phyloP scores from a whole-genome alignment of 1,140 invertebrate genomes.

The Drosophila leontia region DNA sequence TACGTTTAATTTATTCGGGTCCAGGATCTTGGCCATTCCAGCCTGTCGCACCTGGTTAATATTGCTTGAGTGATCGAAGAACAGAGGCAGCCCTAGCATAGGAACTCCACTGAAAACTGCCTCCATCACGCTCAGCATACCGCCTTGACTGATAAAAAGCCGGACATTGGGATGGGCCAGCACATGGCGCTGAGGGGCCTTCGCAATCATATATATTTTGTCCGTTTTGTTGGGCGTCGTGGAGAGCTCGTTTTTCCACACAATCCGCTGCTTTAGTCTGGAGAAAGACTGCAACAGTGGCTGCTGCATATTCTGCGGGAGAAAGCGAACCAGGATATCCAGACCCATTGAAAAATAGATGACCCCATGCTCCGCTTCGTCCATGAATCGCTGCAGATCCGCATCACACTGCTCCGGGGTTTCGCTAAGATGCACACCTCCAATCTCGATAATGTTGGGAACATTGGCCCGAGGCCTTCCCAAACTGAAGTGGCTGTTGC shows the following conservation, averaged over 20 bases:
- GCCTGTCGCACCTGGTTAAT: constrained; percentile 68
- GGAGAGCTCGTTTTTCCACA: constrained; percentile 55
- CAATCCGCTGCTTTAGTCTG: constrained; percentile 76
- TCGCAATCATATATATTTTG: constrained; percentile 88
- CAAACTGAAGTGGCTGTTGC: constrained; percentile 67
- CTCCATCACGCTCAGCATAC: constrained; percentile 53
- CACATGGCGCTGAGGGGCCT: constrained; percentile 85
- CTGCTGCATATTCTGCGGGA: constrained; percentile 85
- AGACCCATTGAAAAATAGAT: constrained; percentile 88
- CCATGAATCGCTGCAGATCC: constrained; percentile 85
- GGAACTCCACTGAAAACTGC: constrained; percentile 34
- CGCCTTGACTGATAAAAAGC: constrained; percentile 54
- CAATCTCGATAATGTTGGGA: constrained; percentile 83
- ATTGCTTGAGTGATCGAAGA: constrained; percentile 57
- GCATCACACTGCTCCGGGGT: constrained; percentile 55
- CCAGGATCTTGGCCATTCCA: constrained; percentile 86
- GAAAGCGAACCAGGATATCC: constrained; percentile 85
- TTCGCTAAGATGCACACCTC: constrained; percentile 86
- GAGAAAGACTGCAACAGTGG: constrained; percentile 34
- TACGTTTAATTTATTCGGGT: constrained; percentile 21
- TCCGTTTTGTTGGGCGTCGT: constrained; percentile 68
- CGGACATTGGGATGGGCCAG: constrained; percentile 73
- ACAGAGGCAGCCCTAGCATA: constrained; percentile 53
- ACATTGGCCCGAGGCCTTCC: constrained; percentile 60
- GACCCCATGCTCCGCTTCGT: constrained; percentile 86